Conservation (phyloP, 2,113 vertebrate genomes). For the Cyphomyrus plagiostoma region DNA sequence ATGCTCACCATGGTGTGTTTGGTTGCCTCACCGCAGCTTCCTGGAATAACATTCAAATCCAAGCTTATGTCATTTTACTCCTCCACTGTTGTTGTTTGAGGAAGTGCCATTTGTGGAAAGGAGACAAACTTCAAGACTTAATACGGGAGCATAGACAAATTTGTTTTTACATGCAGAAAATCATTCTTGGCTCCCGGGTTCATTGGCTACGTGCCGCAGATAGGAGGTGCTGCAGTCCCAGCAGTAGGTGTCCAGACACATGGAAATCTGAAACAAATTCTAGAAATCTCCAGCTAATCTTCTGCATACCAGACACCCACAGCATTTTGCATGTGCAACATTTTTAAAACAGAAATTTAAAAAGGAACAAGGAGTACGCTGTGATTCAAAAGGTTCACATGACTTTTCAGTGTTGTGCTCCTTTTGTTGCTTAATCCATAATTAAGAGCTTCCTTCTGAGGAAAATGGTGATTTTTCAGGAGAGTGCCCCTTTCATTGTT, state of each 20-base stretch:
- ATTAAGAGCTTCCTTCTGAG: neutral
- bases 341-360: neutral
- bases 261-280: conserved; percentile 36
- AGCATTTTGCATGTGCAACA: neutral
- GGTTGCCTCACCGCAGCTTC: neutral
- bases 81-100: neutral
- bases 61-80: neutral
- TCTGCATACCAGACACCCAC: conserved; percentile 12
- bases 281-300: conserved; percentile 33
- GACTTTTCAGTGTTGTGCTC: neutral
- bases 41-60: neutral
- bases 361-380: neutral
- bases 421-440: neutral
- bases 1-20: neutral
- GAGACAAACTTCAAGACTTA: neutral
- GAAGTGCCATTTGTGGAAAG: neutral
- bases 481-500: neutral
- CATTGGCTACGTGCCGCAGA: conserved; percentile 48
- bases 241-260: conserved; percentile 44
- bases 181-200: neutral
- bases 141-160: neutral
- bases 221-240: conserved; percentile 49
- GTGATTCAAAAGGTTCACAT: neutral
- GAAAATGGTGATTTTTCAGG: neutral
- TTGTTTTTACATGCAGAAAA: neutral